A percentile compares a stretch with the other conserved stretches of the same genome.
phyloP scores from a whole-genome alignment of 2,113 vertebrate genomes.

The Etia nguti region DNA sequence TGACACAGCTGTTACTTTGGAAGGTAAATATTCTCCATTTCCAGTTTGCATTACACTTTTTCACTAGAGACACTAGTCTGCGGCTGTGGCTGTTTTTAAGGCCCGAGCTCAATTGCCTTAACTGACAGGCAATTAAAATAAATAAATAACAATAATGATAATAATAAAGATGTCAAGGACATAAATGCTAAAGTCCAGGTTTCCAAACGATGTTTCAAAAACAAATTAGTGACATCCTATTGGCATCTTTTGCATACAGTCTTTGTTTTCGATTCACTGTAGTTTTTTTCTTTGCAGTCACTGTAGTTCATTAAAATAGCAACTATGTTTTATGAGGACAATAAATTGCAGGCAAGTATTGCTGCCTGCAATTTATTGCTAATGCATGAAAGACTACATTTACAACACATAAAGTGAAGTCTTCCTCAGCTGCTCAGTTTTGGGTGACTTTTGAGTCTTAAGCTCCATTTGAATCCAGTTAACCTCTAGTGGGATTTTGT shows the following conservation, averaged over 20 bases:
- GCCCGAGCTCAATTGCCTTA: neutral
- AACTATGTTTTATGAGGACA: neutral
- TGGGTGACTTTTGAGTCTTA: neutral
- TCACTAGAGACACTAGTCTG: too few species aligned
- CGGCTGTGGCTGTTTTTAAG: neutral
- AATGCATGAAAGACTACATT: neutral
- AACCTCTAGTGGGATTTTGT: neutral
- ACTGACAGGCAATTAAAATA: neutral
- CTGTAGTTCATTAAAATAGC: neutral
- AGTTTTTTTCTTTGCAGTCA: neutral
- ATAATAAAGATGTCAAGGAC: neutral
- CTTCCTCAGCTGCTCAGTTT: neutral
- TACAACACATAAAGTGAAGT: neutral
- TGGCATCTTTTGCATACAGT: neutral
- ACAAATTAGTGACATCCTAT: accelerated
- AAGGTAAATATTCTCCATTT: too few species aligned
- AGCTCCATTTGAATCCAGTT: neutral
- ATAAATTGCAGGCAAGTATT: neutral
- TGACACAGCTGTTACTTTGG: too few species aligned
- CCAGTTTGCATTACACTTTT: too few species aligned
- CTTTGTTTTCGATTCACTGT: neutral
- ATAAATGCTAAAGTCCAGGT: neutral
- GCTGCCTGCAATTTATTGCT: neutral
- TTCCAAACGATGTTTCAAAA: neutral
- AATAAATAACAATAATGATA: neutral